Evolutionary conservation across 2,113 vertebrate species (phyloP).

Genomic region (Gnathonemus echidnorhynchus): DNA sequence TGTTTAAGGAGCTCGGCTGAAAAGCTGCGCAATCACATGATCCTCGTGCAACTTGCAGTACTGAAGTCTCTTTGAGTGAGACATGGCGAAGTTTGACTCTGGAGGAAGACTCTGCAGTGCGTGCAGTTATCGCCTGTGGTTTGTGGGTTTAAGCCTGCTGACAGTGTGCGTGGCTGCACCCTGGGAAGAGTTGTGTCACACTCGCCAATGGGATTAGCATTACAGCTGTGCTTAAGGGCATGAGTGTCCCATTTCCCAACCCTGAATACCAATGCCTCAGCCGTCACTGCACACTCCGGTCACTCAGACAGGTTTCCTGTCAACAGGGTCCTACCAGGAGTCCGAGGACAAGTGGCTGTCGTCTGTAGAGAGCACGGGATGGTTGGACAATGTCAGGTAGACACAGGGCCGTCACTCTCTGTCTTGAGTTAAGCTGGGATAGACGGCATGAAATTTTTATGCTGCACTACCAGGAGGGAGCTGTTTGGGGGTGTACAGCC

Average conservation of each 20-base stretch:
- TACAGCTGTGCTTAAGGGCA: background rate
- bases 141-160: background rate
- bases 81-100: background rate
- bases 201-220: background rate
- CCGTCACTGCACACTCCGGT: background rate
- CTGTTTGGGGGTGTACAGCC: background rate
- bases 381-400: conserved; percentile 90
- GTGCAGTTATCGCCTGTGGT: background rate
- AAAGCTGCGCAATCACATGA: background rate
- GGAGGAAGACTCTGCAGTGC: background rate
- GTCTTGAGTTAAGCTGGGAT: background rate
- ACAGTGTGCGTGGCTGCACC: background rate
- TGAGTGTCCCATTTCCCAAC: background rate
- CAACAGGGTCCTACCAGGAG: conserved; percentile 84
- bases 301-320: conserved; percentile 14
- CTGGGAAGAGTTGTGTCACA: background rate
- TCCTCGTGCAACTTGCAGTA: background rate
- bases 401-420: conserved; percentile 12
- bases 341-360: conserved; percentile 91
- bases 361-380: conserved; percentile 79
- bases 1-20: background rate
- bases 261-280: background rate
- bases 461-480: background rate
- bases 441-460: background rate
- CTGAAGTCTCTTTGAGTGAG: background rate